phyloP scores from a whole-genome alignment of 2,888 invertebrate species.

The Cephus pygmeus region DNA sequence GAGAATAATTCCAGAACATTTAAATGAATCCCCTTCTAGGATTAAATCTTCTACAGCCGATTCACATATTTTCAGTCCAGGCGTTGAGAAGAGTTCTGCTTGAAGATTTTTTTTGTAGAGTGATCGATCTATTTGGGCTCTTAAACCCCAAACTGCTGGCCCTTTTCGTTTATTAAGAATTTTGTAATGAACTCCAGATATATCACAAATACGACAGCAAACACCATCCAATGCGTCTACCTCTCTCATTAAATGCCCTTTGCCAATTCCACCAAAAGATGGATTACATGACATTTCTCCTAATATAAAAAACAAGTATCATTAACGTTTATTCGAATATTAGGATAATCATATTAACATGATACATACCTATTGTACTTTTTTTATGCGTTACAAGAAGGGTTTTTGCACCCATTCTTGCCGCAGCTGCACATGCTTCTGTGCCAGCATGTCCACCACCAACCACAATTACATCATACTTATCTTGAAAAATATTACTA shows the following conservation, averaged over 20 bases:
- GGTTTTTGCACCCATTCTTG: slow-evolving; percentile 84
- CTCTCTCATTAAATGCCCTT: slow-evolving; percentile 88
- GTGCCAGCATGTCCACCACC: slow-evolving; percentile 94
- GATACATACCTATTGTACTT: slow-evolving; percentile 77
- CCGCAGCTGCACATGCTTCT: slow-evolving; percentile 86
- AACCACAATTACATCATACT: slow-evolving; percentile 82
- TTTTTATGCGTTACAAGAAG: slow-evolving; percentile 86
- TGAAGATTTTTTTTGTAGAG: slow-evolving; percentile 84
- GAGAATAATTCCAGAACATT: slow-evolving; percentile 69
- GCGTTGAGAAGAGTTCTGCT: slow-evolving; percentile 73
- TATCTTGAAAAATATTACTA: slow-evolving; percentile 29
- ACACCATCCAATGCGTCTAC: slow-evolving; percentile 90
- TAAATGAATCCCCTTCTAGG: slow-evolving; percentile 64
- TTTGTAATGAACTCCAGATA: slow-evolving; percentile 84
- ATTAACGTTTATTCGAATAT: background rate
- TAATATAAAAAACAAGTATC: slow-evolving; percentile 52
- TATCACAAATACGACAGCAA: slow-evolving; percentile 83
- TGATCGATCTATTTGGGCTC: slow-evolving; percentile 88
- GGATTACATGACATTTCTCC: slow-evolving; percentile 96
- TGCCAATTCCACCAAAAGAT: slow-evolving; percentile 92
- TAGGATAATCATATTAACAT: slow-evolving; percentile 1
- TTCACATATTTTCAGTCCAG: slow-evolving; percentile 76
- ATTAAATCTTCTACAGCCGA: slow-evolving; percentile 85
- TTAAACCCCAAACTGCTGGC: slow-evolving; percentile 89
- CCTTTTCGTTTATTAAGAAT: slow-evolving; percentile 84